Conservation (phyloP, 2,797 vertebrate genomes). For the Coccyzus lansbergi region DNA sequence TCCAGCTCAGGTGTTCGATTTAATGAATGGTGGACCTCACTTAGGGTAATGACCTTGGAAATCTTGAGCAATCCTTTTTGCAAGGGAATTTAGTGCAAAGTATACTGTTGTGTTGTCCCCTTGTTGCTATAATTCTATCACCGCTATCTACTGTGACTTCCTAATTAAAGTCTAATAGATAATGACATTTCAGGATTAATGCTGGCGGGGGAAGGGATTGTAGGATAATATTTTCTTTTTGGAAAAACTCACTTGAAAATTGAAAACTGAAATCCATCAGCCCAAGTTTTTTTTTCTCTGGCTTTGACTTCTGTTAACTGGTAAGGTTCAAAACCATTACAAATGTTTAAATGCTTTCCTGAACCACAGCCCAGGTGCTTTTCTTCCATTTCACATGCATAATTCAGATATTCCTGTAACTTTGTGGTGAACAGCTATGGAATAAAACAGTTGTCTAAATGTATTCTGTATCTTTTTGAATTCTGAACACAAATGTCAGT, state of each 20-base stretch:
- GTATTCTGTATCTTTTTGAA: neutral
- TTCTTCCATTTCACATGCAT: neutral
- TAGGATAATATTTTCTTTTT: neutral
- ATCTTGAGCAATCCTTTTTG: slow-evolving; percentile 37
- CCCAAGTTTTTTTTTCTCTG: neutral
- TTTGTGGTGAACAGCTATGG: neutral
- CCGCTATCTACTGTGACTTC: neutral
- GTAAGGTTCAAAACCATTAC: neutral
- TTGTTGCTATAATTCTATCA: neutral
- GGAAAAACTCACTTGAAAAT: neutral
- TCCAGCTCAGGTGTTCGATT: slow-evolving; percentile 98
- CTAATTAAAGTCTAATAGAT: neutral
- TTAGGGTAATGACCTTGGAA: slow-evolving; percentile 87
- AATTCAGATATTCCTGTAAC: neutral
- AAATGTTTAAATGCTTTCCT: neutral
- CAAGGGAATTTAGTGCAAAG: neutral
- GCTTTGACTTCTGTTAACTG: neutral
- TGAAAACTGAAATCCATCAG: neutral
- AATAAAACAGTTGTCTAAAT: neutral
- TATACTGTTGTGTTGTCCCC: slow-evolving; percentile 4
- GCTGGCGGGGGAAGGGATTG: neutral
- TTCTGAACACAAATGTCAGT: neutral
- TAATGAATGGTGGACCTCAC: slow-evolving; percentile 97
- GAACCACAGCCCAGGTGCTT: neutral
- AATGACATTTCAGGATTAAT: neutral